phyloP scores from a whole-genome alignment of 2,113 vertebrate species.

The Hyperoodon ampullatus region DNA sequence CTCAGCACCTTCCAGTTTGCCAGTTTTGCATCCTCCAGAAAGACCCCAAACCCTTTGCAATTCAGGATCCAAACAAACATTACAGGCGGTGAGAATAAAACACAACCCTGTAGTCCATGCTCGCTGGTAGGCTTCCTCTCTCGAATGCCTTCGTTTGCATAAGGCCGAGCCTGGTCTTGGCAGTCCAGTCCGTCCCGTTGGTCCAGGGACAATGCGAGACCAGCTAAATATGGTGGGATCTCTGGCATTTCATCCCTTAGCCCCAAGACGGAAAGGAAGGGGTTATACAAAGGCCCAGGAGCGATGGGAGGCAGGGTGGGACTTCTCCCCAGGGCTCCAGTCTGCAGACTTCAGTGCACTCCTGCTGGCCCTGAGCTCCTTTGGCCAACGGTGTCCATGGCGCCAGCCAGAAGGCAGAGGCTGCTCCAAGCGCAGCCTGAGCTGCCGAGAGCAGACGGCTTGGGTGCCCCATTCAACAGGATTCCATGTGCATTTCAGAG shows the following conservation, averaged over 20 bases:
- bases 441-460: not conserved
- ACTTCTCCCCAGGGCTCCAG: not conserved
- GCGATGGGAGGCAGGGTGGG: not conserved
- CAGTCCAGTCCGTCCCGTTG: too few species aligned
- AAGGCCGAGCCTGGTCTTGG: not conserved
- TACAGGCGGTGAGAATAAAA: not conserved
- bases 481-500: not conserved
- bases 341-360: not conserved
- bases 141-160: not conserved
- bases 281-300: not conserved
- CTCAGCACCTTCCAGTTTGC: not conserved
- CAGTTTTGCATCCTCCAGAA: not conserved
- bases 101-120: rapidly evolving
- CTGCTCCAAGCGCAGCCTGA: not conserved
- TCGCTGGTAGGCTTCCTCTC: not conserved
- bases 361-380: not conserved
- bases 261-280: not conserved
- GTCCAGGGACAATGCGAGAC: not conserved
- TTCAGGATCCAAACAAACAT: not conserved
- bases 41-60: not conserved
- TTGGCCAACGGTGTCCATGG: rapidly evolving
- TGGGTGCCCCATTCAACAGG: too few species aligned
- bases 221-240: not conserved
- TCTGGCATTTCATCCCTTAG: not conserved
- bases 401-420: not conserved